Evolutionary conservation across 2,113 vertebrate species (phyloP).

Genomic region (Laticauda laticaudata): DNA sequence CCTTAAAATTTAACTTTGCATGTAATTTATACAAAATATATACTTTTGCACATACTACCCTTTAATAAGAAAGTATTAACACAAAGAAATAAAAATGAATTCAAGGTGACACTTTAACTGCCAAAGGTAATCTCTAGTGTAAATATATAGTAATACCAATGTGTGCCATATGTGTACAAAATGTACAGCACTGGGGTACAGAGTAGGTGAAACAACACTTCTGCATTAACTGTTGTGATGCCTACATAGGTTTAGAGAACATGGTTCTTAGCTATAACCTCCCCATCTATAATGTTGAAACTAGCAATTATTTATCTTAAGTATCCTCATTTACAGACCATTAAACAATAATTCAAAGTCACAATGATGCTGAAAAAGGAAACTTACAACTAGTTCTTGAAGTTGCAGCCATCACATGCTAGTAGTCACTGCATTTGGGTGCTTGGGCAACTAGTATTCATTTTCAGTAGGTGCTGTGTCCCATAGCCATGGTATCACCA

Average conservation of each 20-base stretch:
- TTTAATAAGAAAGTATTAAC: background rate
- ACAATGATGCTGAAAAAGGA: background rate
- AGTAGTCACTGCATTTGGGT: background rate
- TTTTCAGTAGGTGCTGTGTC: background rate
- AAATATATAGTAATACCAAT: background rate
- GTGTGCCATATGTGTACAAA: background rate
- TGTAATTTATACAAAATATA: background rate
- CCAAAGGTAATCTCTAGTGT: background rate
- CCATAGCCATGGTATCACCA: background rate
- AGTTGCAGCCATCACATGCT: background rate
- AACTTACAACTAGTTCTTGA: background rate
- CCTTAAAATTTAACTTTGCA: background rate
- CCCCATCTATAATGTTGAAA: background rate
- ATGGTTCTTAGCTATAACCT: background rate
- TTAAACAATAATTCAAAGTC: background rate
- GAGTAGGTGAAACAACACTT: background rate
- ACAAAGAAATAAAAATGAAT: background rate
- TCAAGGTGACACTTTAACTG: background rate
- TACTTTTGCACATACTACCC: background rate
- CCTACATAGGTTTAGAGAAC: background rate
- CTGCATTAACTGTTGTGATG: background rate
- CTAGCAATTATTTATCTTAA: background rate
- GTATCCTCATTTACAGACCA: background rate
- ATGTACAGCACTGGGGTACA: background rate
- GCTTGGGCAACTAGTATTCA: background rate